These are phyloP conservation scores for Neodiprion pinetum DNA, from an alignment of 1,140 invertebrate species.

Conservation along the genomic window DNA sequence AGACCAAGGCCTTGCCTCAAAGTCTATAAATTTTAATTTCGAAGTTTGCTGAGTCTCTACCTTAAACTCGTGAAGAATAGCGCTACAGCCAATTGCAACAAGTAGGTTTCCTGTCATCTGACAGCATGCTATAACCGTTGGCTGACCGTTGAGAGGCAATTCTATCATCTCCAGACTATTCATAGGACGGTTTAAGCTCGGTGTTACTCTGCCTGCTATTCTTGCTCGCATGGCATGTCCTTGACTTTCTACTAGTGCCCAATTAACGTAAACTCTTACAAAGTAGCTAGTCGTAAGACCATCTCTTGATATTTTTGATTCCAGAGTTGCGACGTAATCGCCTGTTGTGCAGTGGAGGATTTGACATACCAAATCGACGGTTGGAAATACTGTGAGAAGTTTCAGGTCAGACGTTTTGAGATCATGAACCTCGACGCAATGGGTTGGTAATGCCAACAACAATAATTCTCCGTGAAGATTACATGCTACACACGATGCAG, in stretches of 20 bases:
- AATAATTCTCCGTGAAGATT: constrained; percentile 59
- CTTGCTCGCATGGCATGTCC: constrained; percentile 72
- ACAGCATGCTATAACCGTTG: constrained; percentile 68
- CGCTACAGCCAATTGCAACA: constrained; percentile 61
- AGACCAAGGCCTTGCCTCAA: constrained; percentile 64
- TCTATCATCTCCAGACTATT: constrained; percentile 74
- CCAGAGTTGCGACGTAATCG: constrained; percentile 69
- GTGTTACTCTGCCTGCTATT: constrained; percentile 73
- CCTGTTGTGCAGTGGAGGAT: constrained; percentile 67
- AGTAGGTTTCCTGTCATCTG: constrained; percentile 70
- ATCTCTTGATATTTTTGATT: constrained; percentile 66
- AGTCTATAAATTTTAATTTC: constrained; percentile 70
- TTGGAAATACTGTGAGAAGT: constrained; percentile 66
- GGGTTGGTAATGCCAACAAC: constrained; percentile 65
- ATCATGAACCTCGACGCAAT: constrained; percentile 70
- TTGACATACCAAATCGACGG: constrained; percentile 69
- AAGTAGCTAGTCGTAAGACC: constrained; percentile 63
- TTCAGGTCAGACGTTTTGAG: constrained; percentile 58
- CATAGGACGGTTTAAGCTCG: constrained; percentile 66
- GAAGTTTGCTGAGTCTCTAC: constrained; percentile 70
- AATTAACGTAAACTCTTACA: constrained; percentile 71
- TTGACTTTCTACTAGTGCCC: constrained; percentile 60
- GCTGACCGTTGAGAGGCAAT: constrained; percentile 65
- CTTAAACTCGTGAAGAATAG: constrained; percentile 67
- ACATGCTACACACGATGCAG: constrained; percentile 65